Percentiles rank a stretch among this genome's conserved stretches.
Conservation (phyloP, 2,888 invertebrate species). For the Matsumyia berberina region DNA sequence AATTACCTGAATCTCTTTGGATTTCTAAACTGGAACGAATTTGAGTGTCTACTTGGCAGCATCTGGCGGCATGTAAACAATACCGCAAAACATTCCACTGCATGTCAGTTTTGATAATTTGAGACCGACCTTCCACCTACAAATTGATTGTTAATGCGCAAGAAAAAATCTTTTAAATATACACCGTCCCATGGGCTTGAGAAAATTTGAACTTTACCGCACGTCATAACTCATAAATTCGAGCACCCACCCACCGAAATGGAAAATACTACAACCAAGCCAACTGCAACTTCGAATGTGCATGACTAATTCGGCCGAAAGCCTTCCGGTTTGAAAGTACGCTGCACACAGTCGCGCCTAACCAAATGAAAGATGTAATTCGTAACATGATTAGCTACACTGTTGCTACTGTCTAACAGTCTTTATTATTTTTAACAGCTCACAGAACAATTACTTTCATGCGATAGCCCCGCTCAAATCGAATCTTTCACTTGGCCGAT, state of each 20-base stretch:
- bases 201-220: slow-evolving; percentile 33
- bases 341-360: neutral
- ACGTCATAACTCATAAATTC: slow-evolving; percentile 41
- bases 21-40: slow-evolving; percentile 52
- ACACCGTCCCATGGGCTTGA: neutral
- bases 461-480: neutral
- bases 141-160: slow-evolving; percentile 53
- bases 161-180: slow-evolving; percentile 12
- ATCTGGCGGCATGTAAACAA: slow-evolving; percentile 11
- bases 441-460: slow-evolving; percentile 37
- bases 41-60: slow-evolving; percentile 27
- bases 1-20: slow-evolving; percentile 20
- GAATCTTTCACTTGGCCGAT: slow-evolving; percentile 15
- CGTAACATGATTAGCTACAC: slow-evolving; percentile 21
- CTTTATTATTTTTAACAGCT: slow-evolving; percentile 10
- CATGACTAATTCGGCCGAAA: slow-evolving; percentile 58
- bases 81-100: slow-evolving; percentile 33
- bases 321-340: slow-evolving; percentile 72
- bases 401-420: neutral
- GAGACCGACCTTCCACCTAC: slow-evolving; percentile 56
- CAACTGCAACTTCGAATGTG: slow-evolving; percentile 8
- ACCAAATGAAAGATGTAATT: slow-evolving; percentile 31
- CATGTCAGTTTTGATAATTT: slow-evolving; percentile 28
- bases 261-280: slow-evolving; percentile 5
- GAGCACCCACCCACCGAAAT: slow-evolving; percentile 23